Conservation (phyloP, 2,888 invertebrate genomes). For the Cantharis rufa region DNA sequence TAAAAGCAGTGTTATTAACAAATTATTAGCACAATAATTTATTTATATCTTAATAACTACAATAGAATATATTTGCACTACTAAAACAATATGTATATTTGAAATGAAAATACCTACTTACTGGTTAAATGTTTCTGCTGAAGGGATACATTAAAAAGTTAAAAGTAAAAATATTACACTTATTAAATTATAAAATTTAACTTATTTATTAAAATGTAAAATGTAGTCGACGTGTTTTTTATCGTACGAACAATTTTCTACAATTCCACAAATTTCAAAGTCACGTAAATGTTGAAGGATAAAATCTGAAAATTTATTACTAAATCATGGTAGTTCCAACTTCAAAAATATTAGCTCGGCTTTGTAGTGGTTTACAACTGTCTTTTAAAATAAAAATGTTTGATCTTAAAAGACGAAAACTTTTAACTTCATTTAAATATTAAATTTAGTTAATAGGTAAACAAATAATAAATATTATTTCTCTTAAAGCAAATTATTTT, state of each 20-base stretch:
- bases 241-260: slow-evolving; percentile 14
- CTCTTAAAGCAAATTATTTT: neutral
- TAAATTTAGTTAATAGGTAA: neutral
- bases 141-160: neutral
- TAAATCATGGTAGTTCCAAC: slow-evolving; percentile 25
- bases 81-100: too few species aligned
- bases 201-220: neutral
- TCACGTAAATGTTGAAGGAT: slow-evolving; percentile 27
- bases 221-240: neutral
- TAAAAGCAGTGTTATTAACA: too few species aligned
- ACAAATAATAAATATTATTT: too few species aligned
- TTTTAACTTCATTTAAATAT: neutral
- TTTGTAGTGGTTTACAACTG: neutral
- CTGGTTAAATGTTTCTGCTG: neutral
- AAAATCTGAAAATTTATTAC: slow-evolving; percentile 33
- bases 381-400: neutral
- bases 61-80: too few species aligned
- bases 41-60: too few species aligned
- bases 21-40: too few species aligned
- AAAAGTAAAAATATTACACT: neutral
- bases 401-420: neutral
- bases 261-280: slow-evolving; percentile 19
- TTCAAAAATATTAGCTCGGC: slow-evolving; percentile 18
- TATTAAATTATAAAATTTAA: neutral
- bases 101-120: too few species aligned